phyloP scores from a whole-genome alignment of 92 coral and sea anemone species.

The Zoanthus sansibaricus region DNA sequence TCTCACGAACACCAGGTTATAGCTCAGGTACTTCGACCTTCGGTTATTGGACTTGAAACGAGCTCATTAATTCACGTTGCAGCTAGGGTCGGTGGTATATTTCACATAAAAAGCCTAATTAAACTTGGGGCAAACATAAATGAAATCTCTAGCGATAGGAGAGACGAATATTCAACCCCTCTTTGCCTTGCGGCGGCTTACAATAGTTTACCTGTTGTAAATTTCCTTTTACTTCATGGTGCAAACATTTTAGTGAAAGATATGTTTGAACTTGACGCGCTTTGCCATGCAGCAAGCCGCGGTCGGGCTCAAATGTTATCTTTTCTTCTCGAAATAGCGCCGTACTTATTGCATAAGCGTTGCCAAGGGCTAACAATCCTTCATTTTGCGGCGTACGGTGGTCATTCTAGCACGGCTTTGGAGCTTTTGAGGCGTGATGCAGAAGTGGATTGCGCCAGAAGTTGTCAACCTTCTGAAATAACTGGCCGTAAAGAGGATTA shows the following conservation, averaged over 20 bases:
- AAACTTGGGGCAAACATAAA: slow-evolving; percentile 40
- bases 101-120: slow-evolving; percentile 33
- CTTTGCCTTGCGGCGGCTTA: slow-evolving; percentile 45
- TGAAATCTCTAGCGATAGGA: slow-evolving; percentile 32
- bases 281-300: slow-evolving; percentile 38
- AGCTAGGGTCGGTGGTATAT: slow-evolving; percentile 22
- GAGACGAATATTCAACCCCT: slow-evolving; percentile 32
- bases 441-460: slow-evolving; percentile 26
- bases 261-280: slow-evolving; percentile 31
- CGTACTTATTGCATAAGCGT: slow-evolving; percentile 31
- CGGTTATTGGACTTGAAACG: slow-evolving; percentile 38
- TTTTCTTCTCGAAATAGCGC: not conserved
- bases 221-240: slow-evolving; percentile 15
- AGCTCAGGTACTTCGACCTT: slow-evolving; percentile 42
- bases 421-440: slow-evolving; percentile 24
- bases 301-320: slow-evolving; percentile 22
- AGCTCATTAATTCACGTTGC: slow-evolving; percentile 40
- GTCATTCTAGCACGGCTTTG: slow-evolving; percentile 10
- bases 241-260: slow-evolving; percentile 36
- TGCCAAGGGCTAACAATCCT: slow-evolving; percentile 43
- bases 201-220: slow-evolving; percentile 9
- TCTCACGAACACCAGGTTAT: slow-evolving; percentile 19
- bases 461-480: slow-evolving; percentile 19
- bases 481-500: slow-evolving; percentile 37
- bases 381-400: slow-evolving; percentile 43